These are phyloP conservation scores for Cebuella pygmaea DNA, from an alignment of 2,797 vertebrate genomes.

Conservation along the genomic window DNA sequence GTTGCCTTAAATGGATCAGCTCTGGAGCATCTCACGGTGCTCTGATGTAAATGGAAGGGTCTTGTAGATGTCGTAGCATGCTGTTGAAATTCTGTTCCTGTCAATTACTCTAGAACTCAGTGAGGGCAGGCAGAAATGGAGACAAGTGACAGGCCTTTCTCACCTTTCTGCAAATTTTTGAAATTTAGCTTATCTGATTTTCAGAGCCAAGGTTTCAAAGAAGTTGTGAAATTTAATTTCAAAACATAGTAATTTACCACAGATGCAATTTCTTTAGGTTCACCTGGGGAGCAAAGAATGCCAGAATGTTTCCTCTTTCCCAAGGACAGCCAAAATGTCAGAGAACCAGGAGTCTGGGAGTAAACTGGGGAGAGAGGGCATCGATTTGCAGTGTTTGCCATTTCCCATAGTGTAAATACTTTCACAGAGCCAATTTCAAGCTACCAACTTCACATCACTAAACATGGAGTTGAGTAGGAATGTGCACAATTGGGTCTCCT, in stretches of 20 bases:
- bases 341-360: neutral
- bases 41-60: neutral
- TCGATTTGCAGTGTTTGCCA: neutral
- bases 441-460: neutral
- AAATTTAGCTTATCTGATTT: neutral
- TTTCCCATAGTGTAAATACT: neutral
- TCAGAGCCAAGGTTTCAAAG: neutral
- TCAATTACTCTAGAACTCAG: neutral
- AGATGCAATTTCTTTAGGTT: neutral
- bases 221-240: no score
- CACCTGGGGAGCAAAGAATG: neutral
- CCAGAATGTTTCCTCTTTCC: neutral
- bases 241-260: neutral
- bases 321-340: neutral
- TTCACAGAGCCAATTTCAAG: neutral
- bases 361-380: neutral
- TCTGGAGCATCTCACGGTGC: neutral
- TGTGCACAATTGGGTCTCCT: neutral
- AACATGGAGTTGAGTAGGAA: neutral
- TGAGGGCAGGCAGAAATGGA: neutral
- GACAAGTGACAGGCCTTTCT: neutral
- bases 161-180: neutral
- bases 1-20: neutral
- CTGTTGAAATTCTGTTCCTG: neutral
- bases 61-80: fast-evolving